Evolutionary conservation across 2,113 vertebrate genomes (phyloP), one percentile per base, ranked within the genome.

Genomic region (Bucco capensis): DNA sequence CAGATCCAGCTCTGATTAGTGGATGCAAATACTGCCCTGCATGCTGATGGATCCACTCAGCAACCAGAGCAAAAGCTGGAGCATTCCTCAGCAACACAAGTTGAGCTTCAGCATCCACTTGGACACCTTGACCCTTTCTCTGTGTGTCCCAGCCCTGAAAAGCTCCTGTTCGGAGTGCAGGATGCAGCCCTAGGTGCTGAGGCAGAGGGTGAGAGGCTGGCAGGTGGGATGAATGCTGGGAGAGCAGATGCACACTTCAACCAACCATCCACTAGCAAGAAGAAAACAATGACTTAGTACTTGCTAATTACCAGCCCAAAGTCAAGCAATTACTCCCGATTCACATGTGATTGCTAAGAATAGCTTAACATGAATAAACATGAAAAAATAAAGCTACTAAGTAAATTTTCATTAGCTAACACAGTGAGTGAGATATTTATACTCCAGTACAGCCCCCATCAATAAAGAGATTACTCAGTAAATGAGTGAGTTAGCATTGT

Each of bases 401-500:
- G 80, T 92, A 95, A 95, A 97, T 97, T 96, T 96, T 95, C 96
- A 96, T 97, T 97, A 96, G 88, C 91, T 95, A 96, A 92, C 89
- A 92, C 86, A 95, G 94, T 94, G 92, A 97, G 90, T 86, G 94
- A 95, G 96, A 95, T 93, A 97, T 97, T 96, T 97, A 94, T 92
- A 94, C 96, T 73, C 95, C 42, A 58, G 86, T 93, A 42, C 91
- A 95, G 90, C 90, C 95, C 89, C 95, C 83, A 84, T 97, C 97
- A 98, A 97, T 96, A 97, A 96, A 97, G 93, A 90, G 86, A 77
- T 95, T 96, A 89, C 89, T 94, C 83, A 75, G 92, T 89, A 96
- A 97, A 97, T 96, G 96, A 97, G 94, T 96, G 97, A 97, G 98
- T 97, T 96, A 97, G 93, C 93, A 95, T 86, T 96, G 91, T 85